These are phyloP conservation scores for Molanna angustata DNA, from an alignment of 2,888 invertebrate genomes.

Conservation along the genomic window DNA sequence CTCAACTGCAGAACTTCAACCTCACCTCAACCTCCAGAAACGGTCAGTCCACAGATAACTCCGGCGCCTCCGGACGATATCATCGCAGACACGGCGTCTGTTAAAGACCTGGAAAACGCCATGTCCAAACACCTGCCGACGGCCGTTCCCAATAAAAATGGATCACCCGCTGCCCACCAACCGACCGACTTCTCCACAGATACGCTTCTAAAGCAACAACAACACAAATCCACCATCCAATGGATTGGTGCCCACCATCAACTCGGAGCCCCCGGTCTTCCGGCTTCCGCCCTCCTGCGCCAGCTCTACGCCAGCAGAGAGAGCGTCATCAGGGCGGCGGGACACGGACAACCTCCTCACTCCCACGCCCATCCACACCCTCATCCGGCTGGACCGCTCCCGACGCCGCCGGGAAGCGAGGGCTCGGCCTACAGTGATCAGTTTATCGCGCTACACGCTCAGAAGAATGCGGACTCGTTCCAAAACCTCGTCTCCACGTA, in stretches of 20 bases:
- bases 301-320: conserved; percentile 92
- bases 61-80: conserved; percentile 44
- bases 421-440: conserved; percentile 70
- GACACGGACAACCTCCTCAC: conserved; percentile 42
- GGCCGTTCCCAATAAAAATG: conserved; percentile 48
- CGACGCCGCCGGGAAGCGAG: conserved; percentile 89
- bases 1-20: conserved; percentile 43
- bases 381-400: conserved; percentile 68
- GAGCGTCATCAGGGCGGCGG: conserved; percentile 91
- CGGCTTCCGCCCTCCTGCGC: conserved; percentile 84
- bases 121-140: conserved; percentile 92
- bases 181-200: conserved; percentile 88
- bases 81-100: conserved; percentile 60
- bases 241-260: conserved; percentile 86
- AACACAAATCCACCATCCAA: conserved; percentile 79
- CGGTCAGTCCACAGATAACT: conserved; percentile 46
- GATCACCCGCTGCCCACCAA: conserved; percentile 57
- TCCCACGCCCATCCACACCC: conserved; percentile 24
- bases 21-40: conserved; percentile 40
- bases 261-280: conserved; percentile 45
- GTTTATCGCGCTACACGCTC: conserved; percentile 54
- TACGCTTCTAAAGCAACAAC: conserved; percentile 75
- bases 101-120: conserved; percentile 91
- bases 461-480: conserved; percentile 57
- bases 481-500: conserved; percentile 58